Conservation (phyloP, 1,140 invertebrate species). For the Anastatus disparis region DNA sequence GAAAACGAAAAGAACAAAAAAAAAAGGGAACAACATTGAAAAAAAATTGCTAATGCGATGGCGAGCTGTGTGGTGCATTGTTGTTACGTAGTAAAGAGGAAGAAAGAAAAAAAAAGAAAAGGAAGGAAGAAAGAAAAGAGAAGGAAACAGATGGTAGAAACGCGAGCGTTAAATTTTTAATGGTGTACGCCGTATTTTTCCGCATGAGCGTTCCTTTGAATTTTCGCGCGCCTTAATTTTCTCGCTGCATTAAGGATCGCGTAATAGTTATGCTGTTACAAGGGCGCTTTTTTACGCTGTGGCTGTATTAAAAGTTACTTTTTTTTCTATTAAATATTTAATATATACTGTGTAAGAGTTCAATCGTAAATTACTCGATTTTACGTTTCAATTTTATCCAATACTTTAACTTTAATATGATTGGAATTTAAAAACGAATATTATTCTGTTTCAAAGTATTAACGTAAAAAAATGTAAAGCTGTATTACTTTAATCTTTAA, state of each 20-base stretch:
- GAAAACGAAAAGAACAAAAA: too few relatives aligned
- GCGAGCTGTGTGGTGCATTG: not conserved
- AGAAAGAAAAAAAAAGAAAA: too few relatives aligned
- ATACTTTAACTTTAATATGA: too few relatives aligned
- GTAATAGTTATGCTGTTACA: constrained; percentile 20
- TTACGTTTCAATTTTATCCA: too few relatives aligned
- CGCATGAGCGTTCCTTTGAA: constrained; percentile 11
- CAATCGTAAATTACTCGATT: too few relatives aligned
- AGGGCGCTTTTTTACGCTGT: not conserved
- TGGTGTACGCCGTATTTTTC: constrained; percentile 14
- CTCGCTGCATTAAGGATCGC: constrained; percentile 17
- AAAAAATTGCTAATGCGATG: constrained; percentile 9
- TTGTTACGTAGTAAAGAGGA: too few relatives aligned
- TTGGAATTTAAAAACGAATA: too few relatives aligned
- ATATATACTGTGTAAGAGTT: too few relatives aligned
- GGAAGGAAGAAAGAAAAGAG: not conserved
- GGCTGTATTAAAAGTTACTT: not conserved
- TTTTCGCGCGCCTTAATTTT: constrained; percentile 36
- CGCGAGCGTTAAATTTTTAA: constrained; percentile 32
- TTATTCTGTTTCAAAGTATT: too few relatives aligned
- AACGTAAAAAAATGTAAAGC: too few relatives aligned
- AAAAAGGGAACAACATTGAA: not conserved
- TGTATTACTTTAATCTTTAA: too few relatives aligned
- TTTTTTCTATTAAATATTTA: not conserved
- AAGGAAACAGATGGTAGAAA: not conserved